These are phyloP conservation scores for Eledona agricola DNA, from an alignment of 2,888 invertebrate genomes.

Conservation along the genomic window DNA sequence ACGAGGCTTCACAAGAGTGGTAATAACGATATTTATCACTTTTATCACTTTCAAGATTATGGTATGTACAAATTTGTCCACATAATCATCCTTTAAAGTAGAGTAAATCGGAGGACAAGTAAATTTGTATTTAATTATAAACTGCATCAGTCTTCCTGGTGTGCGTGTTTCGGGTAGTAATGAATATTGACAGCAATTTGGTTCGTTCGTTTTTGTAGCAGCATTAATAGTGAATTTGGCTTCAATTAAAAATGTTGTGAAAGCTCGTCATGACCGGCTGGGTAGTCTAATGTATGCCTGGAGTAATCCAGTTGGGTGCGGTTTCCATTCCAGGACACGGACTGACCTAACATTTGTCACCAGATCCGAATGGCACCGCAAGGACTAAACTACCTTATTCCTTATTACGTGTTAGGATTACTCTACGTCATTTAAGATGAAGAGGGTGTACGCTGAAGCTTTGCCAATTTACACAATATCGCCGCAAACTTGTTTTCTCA, in stretches of 20 bases:
- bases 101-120: no score
- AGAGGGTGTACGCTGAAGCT: no score
- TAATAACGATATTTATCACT: no score
- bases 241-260: neutral
- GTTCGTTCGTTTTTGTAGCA: slow-evolving; percentile 7
- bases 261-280: slow-evolving; percentile 59
- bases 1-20: no score
- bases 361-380: slow-evolving; percentile 48
- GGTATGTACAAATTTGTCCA: no score
- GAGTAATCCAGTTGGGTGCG: slow-evolving; percentile 58
- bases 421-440: slow-evolving; percentile 29
- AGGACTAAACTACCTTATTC: slow-evolving; percentile 38
- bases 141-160: slow-evolving; percentile 7
- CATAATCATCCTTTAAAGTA: no score
- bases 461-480: no score
- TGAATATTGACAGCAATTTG: slow-evolving; percentile 24
- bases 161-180: slow-evolving; percentile 7
- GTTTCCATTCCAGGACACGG: slow-evolving; percentile 55
- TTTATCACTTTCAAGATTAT: no score
- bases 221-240: slow-evolving; percentile 1
- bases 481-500: no score
- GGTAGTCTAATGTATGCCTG: slow-evolving; percentile 54
- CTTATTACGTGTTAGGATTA: slow-evolving; percentile 38
- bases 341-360: slow-evolving; percentile 59
- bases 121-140: slow-evolving; percentile 16